These are phyloP conservation scores for Rhegmatorhina hoffmannsi DNA, from an alignment of 2,113 vertebrate genomes.

Conservation along the genomic window DNA sequence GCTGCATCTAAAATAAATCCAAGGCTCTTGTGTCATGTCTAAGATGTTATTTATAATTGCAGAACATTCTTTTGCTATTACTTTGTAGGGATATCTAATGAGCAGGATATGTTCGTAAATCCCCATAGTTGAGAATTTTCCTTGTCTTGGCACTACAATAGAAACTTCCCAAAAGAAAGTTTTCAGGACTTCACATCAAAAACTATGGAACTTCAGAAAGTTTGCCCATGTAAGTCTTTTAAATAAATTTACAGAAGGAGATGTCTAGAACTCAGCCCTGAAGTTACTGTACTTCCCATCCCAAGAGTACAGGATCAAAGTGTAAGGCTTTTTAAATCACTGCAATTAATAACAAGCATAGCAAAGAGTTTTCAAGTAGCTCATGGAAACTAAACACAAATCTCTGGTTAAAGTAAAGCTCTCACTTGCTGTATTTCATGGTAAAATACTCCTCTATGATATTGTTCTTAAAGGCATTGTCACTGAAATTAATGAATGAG, in stretches of 20 bases:
- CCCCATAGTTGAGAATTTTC: neutral
- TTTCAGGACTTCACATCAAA: neutral
- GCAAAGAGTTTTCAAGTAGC: neutral
- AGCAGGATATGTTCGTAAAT: neutral
- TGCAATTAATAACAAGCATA: neutral
- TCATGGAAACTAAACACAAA: neutral
- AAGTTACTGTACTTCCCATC: neutral
- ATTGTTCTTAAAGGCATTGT: slow-evolving; percentile 5
- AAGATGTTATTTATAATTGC: neutral
- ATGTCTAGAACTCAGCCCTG: neutral
- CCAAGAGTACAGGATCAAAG: neutral
- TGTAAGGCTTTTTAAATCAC: neutral
- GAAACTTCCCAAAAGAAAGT: neutral
- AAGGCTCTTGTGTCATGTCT: neutral
- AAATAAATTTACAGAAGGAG: neutral
- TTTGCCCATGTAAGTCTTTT: neutral
- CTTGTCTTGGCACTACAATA: neutral
- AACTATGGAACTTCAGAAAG: neutral
- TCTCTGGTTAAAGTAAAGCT: neutral
- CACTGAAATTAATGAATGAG: neutral
- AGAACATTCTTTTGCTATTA: neutral
- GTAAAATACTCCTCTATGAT: neutral
- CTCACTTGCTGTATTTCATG: neutral
- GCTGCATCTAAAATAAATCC: neutral
- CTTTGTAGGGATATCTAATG: neutral